Evolutionary conservation across 2,113 vertebrate genomes (phyloP).

Genomic region (Bothrops jararaca): DNA sequence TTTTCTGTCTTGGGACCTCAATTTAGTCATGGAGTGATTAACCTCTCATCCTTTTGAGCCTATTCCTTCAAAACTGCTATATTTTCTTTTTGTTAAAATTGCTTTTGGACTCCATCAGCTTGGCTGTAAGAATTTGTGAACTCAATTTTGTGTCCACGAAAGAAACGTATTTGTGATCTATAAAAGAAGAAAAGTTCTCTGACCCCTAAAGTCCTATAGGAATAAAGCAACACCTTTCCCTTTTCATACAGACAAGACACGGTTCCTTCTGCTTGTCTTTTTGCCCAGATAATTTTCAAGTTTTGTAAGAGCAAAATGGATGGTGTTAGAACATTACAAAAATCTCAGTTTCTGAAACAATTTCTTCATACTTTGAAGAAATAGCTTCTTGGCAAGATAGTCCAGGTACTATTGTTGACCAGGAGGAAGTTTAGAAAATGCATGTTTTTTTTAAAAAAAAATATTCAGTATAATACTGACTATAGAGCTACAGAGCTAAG

Average conservation of each 20-base stretch:
- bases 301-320: slow-evolving; percentile 33
- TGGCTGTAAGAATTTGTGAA: slow-evolving; percentile 58
- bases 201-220: slow-evolving; percentile 38
- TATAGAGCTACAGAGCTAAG: background rate
- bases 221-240: slow-evolving; percentile 49
- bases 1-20: slow-evolving; percentile 52
- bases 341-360: slow-evolving; percentile 27
- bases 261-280: slow-evolving; percentile 49
- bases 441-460: background rate
- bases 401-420: slow-evolving; percentile 29
- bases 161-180: slow-evolving; percentile 54
- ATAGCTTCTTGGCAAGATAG: slow-evolving; percentile 3
- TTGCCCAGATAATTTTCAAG: slow-evolving; percentile 49
- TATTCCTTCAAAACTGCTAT: slow-evolving; percentile 51
- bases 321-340: slow-evolving; percentile 30
- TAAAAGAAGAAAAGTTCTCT: slow-evolving; percentile 60
- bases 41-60: slow-evolving; percentile 59
- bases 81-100: slow-evolving; percentile 66
- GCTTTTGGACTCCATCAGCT: slow-evolving; percentile 66
- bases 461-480: background rate
- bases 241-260: slow-evolving; percentile 55
- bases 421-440: background rate
- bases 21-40: slow-evolving; percentile 61
- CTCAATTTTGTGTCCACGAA: slow-evolving; percentile 55
- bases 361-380: slow-evolving; percentile 27